Conservation (phyloP, 2,888 invertebrate species). For the Nesidiocoris tenuis region DNA sequence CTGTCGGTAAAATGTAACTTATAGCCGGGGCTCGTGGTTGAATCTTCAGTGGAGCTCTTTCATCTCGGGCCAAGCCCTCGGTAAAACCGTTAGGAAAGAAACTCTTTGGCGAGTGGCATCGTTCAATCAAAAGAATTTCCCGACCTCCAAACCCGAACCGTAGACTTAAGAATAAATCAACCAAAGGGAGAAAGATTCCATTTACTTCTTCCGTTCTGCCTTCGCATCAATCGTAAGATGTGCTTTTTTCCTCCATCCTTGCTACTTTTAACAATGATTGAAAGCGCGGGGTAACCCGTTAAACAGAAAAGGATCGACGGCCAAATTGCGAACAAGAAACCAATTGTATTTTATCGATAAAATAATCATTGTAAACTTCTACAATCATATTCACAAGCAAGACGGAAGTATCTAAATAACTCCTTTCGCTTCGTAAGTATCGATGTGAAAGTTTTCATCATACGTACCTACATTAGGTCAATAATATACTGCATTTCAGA, state of each 20-base stretch:
- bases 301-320: not conserved
- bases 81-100: not conserved
- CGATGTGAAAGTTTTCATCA: no score
- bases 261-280: not conserved
- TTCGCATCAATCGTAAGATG: not conserved
- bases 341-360: no score
- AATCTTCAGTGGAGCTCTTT: not conserved
- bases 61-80: not conserved
- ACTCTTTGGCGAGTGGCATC: not conserved
- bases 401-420: no score
- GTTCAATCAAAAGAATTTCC: not conserved
- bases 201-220: not conserved
- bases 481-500: no score
- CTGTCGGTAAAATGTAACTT: no score
- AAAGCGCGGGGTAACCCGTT: not conserved
- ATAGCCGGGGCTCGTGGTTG: no score
- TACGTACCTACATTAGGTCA: no score
- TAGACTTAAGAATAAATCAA: not conserved
- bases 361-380: no score
- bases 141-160: not conserved
- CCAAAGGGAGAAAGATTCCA: not conserved
- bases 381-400: no score
- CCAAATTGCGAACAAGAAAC: no score
- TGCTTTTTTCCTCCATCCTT: not conserved
- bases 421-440: no score